Evolutionary conservation across 2,113 vertebrate species (phyloP), one percentile per base, ranked within the genome.

Genomic region (Proteles cristata): DNA sequence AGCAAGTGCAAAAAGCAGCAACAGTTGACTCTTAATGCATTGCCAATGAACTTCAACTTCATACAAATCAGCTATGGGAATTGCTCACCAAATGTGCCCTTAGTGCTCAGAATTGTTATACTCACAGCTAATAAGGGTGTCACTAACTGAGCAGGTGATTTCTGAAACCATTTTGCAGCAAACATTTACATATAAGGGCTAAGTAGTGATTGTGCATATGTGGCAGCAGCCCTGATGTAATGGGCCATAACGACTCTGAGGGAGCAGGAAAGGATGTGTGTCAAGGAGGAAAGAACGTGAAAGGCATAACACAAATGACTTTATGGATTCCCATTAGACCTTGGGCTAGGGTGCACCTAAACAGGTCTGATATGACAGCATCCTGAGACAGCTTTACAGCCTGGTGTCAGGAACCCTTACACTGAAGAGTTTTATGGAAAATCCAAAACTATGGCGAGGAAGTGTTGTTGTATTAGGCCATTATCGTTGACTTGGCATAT

Each of bases 201-300:
- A 69, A 92, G 88, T 2, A 4, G 69, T 5, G 82, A 17, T 0
- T 6, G 65, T 31, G 55, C 53, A 43, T n/a, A 7, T 28, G 61
- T 94, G 96, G 96, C 95, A 96, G 97, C 90, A 69, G 2, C 74
- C n/a, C 90, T 97, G 97, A 97, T 97, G 82, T 98, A 97, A 98
- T 97, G 82, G 97, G 95, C 81, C 76, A 39, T 97, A 98, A 98
- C 0, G 87, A 97, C 87, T 39, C 82, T 2, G 48, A 86, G 45
- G 55, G 35, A 90, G 84, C 96, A 90, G 91, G 39, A 61, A 23
- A 23, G 58, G 76, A 65, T 25, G 0, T 65, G 80, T 81, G 95
- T 97, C 96, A 96, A 87, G 81, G 86, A 97, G 28, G 1, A 17
- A n/a, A 76, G 81, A 89, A 66, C 0, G 6, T 33, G 31, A 16